Evolutionary conservation across 92 coral and sea anemone species (phyloP), one percentile per base, ranked within the genome.

Genomic region (Nematostella vectensis): DNA sequence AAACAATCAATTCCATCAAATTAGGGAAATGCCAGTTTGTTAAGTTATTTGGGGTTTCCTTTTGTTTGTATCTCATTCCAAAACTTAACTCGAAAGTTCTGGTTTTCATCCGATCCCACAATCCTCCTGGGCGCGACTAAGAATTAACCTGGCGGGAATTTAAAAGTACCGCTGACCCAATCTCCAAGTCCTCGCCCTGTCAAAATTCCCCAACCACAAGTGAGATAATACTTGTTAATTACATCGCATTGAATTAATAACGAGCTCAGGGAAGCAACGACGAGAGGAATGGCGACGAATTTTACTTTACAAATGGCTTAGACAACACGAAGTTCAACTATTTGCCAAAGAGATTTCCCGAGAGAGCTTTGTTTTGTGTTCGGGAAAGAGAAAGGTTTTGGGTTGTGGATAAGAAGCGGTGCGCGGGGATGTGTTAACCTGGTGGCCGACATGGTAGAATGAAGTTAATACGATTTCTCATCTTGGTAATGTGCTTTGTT

Each of bases 401-500:
- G 42, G 42, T 36, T 8, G 42, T 36, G 15, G 40, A 33, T 33
- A 6, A 33, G 15, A 15, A 33, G 15, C 6, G 8, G 15, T 15
- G 40, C 40, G 15, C 6, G 40, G 6, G 40, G 40, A 15, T 33
- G 6, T 33, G 8, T 33, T 33, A 33, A 6, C 15, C 40, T 47
- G 55, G 55, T 31, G 47, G 70, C 70, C 73, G 70, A 52, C 82
- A 84, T 84, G 94, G 94, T 79, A 84, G 56, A 81, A 84, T 84
- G 94, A 79, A 54, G 82, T 21, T 53, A 8, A 43, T 42, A 17
- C 51, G 42, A 43, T 19, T 37, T 27, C 29, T 65, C 44, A 11
- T 55, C 48, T 45, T 55, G 54, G 54, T 66, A 6, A 43, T 54
- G 26, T 19, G 50, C 39, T 38, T 44, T 31, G 18, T 36, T 12